A percentile compares a stretch with the other conserved stretches of the same genome.
Evolutionary conservation across 2,113 vertebrate species (phyloP).

Genomic region (Rhegmatorhina hoffmannsi): DNA sequence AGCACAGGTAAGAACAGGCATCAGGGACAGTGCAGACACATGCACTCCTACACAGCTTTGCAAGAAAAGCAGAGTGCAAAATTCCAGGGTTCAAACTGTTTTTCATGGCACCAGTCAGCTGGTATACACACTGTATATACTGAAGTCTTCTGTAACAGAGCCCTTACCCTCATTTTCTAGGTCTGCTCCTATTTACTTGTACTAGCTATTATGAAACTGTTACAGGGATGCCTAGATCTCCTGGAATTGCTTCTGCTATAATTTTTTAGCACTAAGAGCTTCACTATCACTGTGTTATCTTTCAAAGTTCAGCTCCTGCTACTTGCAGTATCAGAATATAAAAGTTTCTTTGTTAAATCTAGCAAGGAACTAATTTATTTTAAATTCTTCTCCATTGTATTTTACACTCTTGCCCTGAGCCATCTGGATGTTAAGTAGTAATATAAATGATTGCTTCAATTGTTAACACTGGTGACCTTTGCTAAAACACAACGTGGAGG

Average conservation of each 20-base stretch:
- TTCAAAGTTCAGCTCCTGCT: neutral
- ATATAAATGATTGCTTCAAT: constrained; percentile 3
- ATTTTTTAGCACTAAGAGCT: neutral
- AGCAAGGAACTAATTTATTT: neutral
- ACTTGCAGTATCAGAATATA: neutral
- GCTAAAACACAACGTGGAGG: neutral
- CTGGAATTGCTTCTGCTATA: neutral
- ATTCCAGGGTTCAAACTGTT: neutral
- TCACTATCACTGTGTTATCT: neutral
- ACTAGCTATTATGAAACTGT: neutral
- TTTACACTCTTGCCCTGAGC: neutral
- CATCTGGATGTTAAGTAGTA: neutral
- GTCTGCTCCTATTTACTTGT: neutral
- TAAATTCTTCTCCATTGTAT: neutral
- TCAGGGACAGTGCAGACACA: neutral
- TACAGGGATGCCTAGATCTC: neutral
- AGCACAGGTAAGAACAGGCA: neutral
- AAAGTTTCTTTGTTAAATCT: neutral
- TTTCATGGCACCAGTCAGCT: neutral
- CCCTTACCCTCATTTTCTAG: neutral
- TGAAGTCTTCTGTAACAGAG: neutral
- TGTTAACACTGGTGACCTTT: constrained; percentile 2
- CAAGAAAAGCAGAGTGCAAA: neutral
- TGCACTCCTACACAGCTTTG: neutral
- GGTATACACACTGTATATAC: no score